Base-by-base conservation (phyloP, 2,888 invertebrate species). In the Gastrophysa polygoni region DNA sequence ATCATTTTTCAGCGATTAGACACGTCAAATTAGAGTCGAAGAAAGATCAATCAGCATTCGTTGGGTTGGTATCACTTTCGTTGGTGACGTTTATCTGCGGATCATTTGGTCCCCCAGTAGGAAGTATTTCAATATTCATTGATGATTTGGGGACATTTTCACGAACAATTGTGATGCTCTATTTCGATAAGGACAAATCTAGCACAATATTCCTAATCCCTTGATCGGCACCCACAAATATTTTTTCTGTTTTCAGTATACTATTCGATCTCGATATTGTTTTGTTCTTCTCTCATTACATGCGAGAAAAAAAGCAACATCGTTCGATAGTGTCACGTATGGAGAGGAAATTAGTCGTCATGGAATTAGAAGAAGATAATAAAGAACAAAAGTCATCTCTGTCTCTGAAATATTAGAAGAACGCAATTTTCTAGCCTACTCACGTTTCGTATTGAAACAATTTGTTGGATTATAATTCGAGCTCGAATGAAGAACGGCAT, bases 361-460 rank as follows among this genome's bases (percentile, higher is more conserved):
- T 38, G 7, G 38, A 38, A 38, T 38, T 38, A 38, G 38, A n/a
- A 38, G 43, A 54, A 54, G 28, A 18, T n/a, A 21, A 21, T 46
- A 11, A 21, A 32, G 18, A 51, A 54, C 43, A 43, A 43, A 54
- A 21, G 43, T 43, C 54, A 54, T 44, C 52, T 51, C 21, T 34
- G 29, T 28, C 7, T 11, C 32, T 32, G 8, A 11, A 32, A 32
- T 38, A 38, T 38, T 38, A 38, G 38, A 38, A 38, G 38, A 38
- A 4, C 29, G 38, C 54, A 54, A 43, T 59, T 24, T 29, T 49
- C 29, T 17, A 48, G 28, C 38, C 29, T 32, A 48, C 59, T 59
- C 59, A 63, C 63, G 63, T 63, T 63, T 63, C 52, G 50, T 63
- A 63, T 59, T 59, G 54, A 59, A 63, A 59, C 55, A 59, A 59